A percentile compares a stretch with the other conserved stretches of the same genome.
Conservation (phyloP, 2,113 vertebrate genomes). For the Festucalex cinctus region DNA sequence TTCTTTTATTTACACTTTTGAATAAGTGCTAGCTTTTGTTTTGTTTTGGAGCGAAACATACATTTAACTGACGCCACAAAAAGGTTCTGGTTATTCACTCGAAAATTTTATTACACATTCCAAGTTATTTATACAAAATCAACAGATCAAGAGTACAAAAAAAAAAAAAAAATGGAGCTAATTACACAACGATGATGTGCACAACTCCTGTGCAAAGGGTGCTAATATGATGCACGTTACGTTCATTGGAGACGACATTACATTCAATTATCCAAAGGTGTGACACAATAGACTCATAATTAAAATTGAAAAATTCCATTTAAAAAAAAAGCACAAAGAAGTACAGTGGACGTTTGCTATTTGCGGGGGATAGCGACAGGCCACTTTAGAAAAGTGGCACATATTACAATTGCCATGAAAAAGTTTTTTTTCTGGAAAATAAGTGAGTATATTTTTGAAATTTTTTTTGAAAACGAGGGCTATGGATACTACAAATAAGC, state of each 20-base stretch:
- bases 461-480: too few relatives aligned
- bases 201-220: not conserved
- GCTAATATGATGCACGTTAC: not conserved
- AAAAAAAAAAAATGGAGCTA: constrained; percentile 37
- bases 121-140: constrained; percentile 14
- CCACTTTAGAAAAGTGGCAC: too few relatives aligned
- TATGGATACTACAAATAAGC: too few relatives aligned
- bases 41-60: too few relatives aligned
- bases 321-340: too few relatives aligned
- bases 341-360: too few relatives aligned
- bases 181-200: not conserved
- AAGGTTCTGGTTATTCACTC: not conserved
- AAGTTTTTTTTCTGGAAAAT: too few relatives aligned
- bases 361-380: too few relatives aligned
- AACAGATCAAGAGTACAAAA: constrained; percentile 28
- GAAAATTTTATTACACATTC: constrained; percentile 46
- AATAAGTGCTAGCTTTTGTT: too few relatives aligned
- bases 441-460: too few relatives aligned
- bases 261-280: not conserved
- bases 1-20: too few relatives aligned
- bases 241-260: not conserved
- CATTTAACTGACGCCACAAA: not conserved
- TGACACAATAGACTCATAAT: not conserved
- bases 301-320: not conserved
- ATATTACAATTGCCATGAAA: too few relatives aligned